Conservation (phyloP, 2,888 invertebrate species). For the Lochmaea crataegi region DNA sequence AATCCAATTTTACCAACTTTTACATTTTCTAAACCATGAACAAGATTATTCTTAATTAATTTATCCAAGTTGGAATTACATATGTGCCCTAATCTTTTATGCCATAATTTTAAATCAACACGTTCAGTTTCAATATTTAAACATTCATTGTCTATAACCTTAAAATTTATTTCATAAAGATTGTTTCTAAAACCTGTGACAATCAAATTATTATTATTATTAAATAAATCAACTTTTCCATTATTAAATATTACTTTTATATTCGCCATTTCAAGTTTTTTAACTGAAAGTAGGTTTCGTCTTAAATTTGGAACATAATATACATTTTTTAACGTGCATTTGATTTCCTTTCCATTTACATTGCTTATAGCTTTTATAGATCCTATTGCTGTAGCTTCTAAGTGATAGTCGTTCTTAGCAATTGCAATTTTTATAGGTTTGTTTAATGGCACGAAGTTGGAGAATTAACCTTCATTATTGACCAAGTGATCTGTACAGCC, state of each 20-base stretch:
- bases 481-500: constrained; percentile 28
- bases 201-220: too few species aligned
- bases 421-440: constrained; percentile 31
- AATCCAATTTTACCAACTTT: not conserved
- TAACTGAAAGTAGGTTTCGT: not conserved
- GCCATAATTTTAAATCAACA: not conserved
- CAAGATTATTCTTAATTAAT: not conserved
- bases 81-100: not conserved
- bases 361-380: constrained; percentile 10
- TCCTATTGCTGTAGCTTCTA: constrained; percentile 3
- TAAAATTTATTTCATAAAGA: too few species aligned
- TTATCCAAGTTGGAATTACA: not conserved
- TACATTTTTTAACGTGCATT: not conserved
- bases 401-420: constrained; percentile 23
- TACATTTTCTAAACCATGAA: not conserved
- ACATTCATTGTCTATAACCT: too few species aligned
- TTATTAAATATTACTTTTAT: too few species aligned
- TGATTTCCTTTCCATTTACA: not conserved
- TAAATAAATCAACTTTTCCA: too few species aligned
- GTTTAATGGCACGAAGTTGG: constrained; percentile 19
- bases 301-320: not conserved
- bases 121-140: too few species aligned
- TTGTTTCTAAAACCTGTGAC: too few species aligned
- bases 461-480: constrained; percentile 24
- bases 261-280: not conserved